Conservation (phyloP, 2,888 invertebrate species). For the Drosophila falleni region DNA sequence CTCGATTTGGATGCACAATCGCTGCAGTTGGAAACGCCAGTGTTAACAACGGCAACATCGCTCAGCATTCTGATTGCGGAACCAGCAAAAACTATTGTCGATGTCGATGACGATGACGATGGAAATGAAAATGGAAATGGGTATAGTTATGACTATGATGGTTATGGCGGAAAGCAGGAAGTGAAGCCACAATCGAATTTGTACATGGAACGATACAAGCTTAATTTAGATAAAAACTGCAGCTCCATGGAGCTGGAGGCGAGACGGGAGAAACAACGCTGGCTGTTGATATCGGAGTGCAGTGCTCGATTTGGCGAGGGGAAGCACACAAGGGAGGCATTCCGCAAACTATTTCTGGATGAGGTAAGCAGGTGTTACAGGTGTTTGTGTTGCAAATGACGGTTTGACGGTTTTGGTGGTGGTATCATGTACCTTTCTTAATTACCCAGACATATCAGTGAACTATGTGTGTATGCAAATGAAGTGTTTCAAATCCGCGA, state of each 20-base stretch:
- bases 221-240: conserved; percentile 85
- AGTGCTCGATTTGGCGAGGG: conserved; percentile 85
- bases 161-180: conserved; percentile 70
- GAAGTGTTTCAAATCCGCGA: conserved; percentile 17
- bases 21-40: conserved; percentile 22
- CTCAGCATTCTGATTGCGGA: conserved; percentile 65
- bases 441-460: conserved; percentile 32
- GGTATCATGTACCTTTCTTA: conserved; percentile 35
- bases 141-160: conserved; percentile 23
- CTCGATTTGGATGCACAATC: conserved; percentile 50
- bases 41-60: conserved; percentile 22
- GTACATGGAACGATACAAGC: conserved; percentile 84
- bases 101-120: neutral
- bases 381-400: neutral
- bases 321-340: conserved; percentile 85
- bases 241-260: conserved; percentile 86
- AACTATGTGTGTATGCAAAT: conserved; percentile 13
- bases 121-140: conserved; percentile 17
- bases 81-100: conserved; percentile 6
- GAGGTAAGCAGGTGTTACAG: conserved; percentile 76
- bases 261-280: conserved; percentile 85
- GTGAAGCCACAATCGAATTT: conserved; percentile 78
- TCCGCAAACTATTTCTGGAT: conserved; percentile 84
- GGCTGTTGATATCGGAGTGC: conserved; percentile 85
- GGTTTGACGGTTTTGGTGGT: neutral